Base-by-base conservation (phyloP, 2,888 invertebrate species). In the Pyrrhosoma nymphula region DNA sequence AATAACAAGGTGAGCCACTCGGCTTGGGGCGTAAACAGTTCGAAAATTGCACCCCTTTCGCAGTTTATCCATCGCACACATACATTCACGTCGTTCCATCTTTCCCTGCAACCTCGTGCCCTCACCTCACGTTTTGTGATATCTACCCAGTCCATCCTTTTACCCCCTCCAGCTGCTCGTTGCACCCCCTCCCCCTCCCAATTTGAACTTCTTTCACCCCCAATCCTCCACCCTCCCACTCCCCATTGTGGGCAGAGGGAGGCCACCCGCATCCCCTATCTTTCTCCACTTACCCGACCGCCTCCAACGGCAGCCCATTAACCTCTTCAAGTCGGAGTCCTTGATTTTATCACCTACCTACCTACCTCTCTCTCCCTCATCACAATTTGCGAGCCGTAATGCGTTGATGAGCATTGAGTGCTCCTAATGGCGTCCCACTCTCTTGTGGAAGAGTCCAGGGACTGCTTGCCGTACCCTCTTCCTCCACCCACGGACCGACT, bases 341-440 rank as follows among this genome's bases (percentile, higher is more conserved):
- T 69, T 69, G 69, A 69, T 69, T 69, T 69, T 69, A 69, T 69
- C 69, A 69, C n/a, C 69, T n/a, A 47, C 47, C 47, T 47, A 47
- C 47, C 47, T 47, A 2, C 8, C 47, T 47, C 47, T 47, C 47
- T 47, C 69, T n/a, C 69, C n/a, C 69, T 69, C 69, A 69, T 69
- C 69, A 69, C 69, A 69, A 69, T 69, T 69, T 69, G 69, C 69
- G 69, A 69, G 69, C 69, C 69, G 69, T 69, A 69, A 69, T 69
- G 69, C 69, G 69, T 69, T 69, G 69, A 69, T 69, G 69, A 69
- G 69, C 69, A 69, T 26, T 69, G 69, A 69, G 69, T 69, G 69
- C 69, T 69, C 69, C 69, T 69, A 69, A 69, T 69, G 69, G 69
- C 69, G 69, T 12, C 69, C 69, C 12, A n/a, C n/a, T n/a, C 23